Percentiles rank a stretch among this genome's conserved stretches.
phyloP scores from a whole-genome alignment of 1,140 invertebrate species.

The Nebria ingens region DNA sequence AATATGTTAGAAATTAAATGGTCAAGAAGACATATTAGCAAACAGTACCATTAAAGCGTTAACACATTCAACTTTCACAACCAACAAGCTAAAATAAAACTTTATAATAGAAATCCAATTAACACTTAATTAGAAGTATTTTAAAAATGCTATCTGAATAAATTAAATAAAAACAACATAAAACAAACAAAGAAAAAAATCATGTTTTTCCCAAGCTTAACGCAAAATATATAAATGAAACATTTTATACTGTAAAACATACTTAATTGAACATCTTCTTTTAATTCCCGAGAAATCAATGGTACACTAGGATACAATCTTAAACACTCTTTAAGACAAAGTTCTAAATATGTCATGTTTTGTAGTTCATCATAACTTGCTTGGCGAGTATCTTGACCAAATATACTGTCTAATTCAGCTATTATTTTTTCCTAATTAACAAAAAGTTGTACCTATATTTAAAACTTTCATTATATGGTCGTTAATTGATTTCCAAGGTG shows the following conservation, averaged over 20 bases:
- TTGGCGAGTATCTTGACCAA: conserved; percentile 40
- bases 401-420: conserved; percentile 51
- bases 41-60: not conserved
- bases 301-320: conserved; percentile 63
- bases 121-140: no score
- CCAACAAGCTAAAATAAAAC: not conserved
- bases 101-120: no score
- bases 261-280: conserved; percentile 49
- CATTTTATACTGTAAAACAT: conserved; percentile 18
- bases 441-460: no score
- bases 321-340: conserved; percentile 57
- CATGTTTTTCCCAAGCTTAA: no score
- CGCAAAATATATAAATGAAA: not conserved
- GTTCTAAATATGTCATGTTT: conserved; percentile 61
- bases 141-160: no score
- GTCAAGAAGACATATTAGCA: conserved; percentile 12
- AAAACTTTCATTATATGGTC: no score
- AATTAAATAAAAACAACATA: no score
- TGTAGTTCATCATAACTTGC: conserved; percentile 51
- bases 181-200: no score
- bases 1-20: conserved; percentile 20
- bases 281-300: conserved; percentile 50
- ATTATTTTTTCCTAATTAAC: conserved; percentile 20
- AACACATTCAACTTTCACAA: not conserved
- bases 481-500: no score